Evolutionary conservation across 92 coral and sea anemone genomes (phyloP).

Genomic region (Parazoanthus darwini): DNA sequence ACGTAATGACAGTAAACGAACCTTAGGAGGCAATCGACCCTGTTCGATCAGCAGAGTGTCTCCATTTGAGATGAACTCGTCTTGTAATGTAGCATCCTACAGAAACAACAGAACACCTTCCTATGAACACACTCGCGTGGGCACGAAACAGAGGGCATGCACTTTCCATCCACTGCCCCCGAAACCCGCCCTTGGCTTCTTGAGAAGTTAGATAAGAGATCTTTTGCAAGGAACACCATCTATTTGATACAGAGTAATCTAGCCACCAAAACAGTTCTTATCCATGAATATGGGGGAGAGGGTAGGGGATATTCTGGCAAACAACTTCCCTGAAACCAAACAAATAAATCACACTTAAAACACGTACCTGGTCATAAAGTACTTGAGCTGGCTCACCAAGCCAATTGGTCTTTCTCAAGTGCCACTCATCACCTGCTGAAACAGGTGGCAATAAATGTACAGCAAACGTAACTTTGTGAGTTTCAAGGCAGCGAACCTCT

Average conservation of each 20-base stretch:
- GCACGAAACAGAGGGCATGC: background rate
- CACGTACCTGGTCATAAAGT: conserved; percentile 5
- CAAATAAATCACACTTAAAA: background rate
- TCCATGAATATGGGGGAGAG: too few species aligned
- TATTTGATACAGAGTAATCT: background rate
- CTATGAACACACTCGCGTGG: background rate
- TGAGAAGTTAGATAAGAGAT: background rate
- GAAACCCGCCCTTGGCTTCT: background rate
- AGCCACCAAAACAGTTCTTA: background rate
- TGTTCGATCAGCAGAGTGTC: conserved; percentile 25
- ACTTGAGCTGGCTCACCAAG: conserved; percentile 32
- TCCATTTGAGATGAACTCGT: conserved; percentile 32
- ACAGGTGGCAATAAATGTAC: background rate
- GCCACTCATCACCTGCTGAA: conserved; percentile 12
- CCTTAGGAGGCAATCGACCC: conserved; percentile 31
- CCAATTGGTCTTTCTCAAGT: conserved; percentile 32
- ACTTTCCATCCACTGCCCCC: too few species aligned
- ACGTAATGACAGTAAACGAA: background rate
- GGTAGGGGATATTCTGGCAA: too few species aligned
- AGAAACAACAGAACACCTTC: background rate
- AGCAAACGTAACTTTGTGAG: background rate
- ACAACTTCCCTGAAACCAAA: too few species aligned
- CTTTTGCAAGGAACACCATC: background rate
- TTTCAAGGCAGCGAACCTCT: too few species aligned
- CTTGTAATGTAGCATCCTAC: conserved; percentile 33